phyloP scores from a whole-genome alignment of 2,888 invertebrate species.

The Bellardia bayeri region DNA sequence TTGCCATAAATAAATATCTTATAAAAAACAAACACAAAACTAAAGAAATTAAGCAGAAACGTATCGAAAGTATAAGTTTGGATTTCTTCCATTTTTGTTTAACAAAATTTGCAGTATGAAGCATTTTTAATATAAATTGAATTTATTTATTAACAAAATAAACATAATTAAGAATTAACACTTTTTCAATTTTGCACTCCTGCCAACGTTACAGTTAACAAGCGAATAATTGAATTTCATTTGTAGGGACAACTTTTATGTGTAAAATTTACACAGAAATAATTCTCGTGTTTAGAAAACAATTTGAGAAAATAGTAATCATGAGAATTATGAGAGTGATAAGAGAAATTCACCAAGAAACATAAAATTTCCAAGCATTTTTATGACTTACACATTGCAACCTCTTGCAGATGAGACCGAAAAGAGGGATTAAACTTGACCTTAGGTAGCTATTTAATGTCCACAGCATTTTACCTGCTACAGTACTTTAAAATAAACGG shows the following conservation, averaged over 20 bases:
- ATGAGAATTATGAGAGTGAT: neutral
- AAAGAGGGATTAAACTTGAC: neutral
- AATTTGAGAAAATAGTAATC: neutral
- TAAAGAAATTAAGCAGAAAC: neutral
- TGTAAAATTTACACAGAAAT: neutral
- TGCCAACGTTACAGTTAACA: neutral
- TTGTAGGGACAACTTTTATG: neutral
- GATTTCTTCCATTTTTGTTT: constrained; percentile 38
- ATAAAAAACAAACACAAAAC: constrained; percentile 47
- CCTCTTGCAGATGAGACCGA: neutral
- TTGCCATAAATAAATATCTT: constrained; percentile 25
- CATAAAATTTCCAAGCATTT: constrained; percentile 3
- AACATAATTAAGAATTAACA: neutral
- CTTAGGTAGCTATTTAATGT: neutral
- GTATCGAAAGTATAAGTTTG: constrained; percentile 13
- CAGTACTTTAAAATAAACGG: neutral
- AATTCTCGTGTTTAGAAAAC: neutral
- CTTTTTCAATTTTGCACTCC: neutral
- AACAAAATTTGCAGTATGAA: neutral
- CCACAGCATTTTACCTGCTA: neutral
- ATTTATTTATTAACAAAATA: neutral
- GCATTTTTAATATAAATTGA: constrained; percentile 20
- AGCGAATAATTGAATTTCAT: neutral
- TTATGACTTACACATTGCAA: neutral
- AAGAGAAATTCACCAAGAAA: neutral